Conservation (phyloP, 1,140 invertebrate genomes). For the Marisa cornuarietis region DNA sequence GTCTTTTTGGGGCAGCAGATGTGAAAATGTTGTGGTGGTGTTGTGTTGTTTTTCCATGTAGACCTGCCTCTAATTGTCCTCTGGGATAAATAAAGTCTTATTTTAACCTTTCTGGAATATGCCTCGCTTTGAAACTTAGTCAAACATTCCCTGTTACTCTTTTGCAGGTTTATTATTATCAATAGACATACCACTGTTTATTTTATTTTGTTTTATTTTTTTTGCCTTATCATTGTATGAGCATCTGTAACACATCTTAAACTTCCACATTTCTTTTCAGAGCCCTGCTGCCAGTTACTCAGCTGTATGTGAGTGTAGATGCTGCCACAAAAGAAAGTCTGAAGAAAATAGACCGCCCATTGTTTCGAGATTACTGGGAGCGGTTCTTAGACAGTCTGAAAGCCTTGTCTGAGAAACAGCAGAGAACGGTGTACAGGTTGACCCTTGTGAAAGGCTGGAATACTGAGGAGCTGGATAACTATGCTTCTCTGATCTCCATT, state of each 20-base stretch:
- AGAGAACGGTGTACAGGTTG: slow-evolving; percentile 75
- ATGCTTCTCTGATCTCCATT: slow-evolving; percentile 71
- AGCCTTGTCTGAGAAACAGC: slow-evolving; percentile 71
- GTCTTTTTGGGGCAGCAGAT: too few relatives aligned
- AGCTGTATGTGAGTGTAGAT: slow-evolving; percentile 76
- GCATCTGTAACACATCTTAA: too few relatives aligned
- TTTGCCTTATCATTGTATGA: too few relatives aligned
- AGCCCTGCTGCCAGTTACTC: slow-evolving; percentile 72
- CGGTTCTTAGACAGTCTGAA: slow-evolving; percentile 72
- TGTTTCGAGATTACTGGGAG: slow-evolving; percentile 76
- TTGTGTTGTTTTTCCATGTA: too few relatives aligned
- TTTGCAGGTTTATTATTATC: too few relatives aligned
- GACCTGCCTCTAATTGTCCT: too few relatives aligned
- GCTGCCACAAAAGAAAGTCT: slow-evolving; percentile 74
- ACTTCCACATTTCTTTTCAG: slow-evolving; percentile 40
- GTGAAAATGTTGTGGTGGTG: too few relatives aligned
- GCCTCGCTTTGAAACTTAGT: too few relatives aligned
- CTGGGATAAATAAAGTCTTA: too few relatives aligned
- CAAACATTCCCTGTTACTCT: not conserved
- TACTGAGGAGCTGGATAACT: slow-evolving; percentile 72
- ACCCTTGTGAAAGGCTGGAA: slow-evolving; percentile 76
- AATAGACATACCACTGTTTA: too few relatives aligned
- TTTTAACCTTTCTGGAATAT: not conserved
- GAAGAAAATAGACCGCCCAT: slow-evolving; percentile 74
- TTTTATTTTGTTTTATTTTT: too few relatives aligned